Base-by-base conservation (phyloP, 2,888 invertebrate species). In the Nomada fucata region DNA sequence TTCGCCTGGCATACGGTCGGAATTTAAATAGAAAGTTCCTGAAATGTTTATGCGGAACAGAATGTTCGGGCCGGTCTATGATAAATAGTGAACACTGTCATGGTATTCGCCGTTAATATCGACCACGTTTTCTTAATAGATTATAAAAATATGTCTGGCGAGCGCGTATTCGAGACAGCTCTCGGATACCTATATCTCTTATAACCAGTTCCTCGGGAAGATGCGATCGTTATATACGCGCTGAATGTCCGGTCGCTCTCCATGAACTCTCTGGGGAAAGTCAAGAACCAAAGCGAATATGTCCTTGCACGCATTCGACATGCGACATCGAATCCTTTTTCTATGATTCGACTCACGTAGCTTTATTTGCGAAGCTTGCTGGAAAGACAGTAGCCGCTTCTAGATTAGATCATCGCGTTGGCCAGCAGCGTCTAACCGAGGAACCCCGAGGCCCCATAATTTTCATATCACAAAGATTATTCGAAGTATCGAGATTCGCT, bases 131-230 rank as follows among this genome's bases (percentile, higher is more conserved):
- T 64, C 71, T 71, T 71, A 69, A 78, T 47, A 55, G 60, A 72
- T 75, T 47, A 50, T 71, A 68, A 80, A 81, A 81, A 71, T 72
- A 75, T 53, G 69, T 60, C 47, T 68, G 59, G 64, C 64, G 60
- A 78, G 63, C 42, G 53, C 50, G 55, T 55, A 52, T 47, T 20
- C 60, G 26, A 55, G 61, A 70, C 67, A 64, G 47, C 61, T 63
- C 50, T 74, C 69, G 63, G 53, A 69, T 72, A 78, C 60, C 64
- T 78, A 71, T 81, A 82, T 64, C 71, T 78, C 64, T 72, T 71
- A 78, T 75, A 83, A 82, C 83, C 83, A 83, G 83, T 83, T 83
- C 77, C 29, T 55, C 71, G 82, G 64, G 82, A 83, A 78, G 82
- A 82, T 83, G 77, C 69, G 82, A 83, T 83, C 83, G 64, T 75